Evolutionary conservation across 1,140 invertebrate genomes (phyloP), one percentile per base, ranked within the genome.

Genomic region (Heterodera schachtii): DNA sequence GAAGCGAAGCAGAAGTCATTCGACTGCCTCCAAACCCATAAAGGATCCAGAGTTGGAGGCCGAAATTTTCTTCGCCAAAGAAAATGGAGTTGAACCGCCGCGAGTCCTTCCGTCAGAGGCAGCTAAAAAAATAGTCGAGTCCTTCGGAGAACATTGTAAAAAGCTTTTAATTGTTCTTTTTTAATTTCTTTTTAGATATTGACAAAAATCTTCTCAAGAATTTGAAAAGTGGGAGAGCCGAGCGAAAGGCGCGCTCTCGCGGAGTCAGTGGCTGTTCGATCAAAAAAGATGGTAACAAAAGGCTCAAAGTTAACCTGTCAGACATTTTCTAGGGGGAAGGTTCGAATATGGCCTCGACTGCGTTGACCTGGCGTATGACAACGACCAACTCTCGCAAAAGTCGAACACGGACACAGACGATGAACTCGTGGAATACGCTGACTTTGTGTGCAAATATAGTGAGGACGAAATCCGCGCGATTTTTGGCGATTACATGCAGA

Each of bases 271-370:
- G 85, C 2, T 82, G 79, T 81, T 87, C 78, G n/a, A 73, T 69
- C 43, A 81, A 79, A 46, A 86, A 86, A 49, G 86, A 86, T 60
- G 85, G 85, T 84, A 44, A 31, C 31, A 31, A 31, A 31, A 31
- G 31, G 31, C 31, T 11, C 49, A 52, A 52, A 52, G 6, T 52
- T 11, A 46, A 9, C 11, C 41, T 80, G 44, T 13, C 57, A 79
- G n/a, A 81, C 44, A 2, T 2, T 3, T 85, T 84, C 60, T 83
- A 66, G 84, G 71, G 21, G 75, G 76, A 31, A 83, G 86, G 43
- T 87, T 85, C 57, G 86, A 87, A 21, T 86, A 87, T 60, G 86
- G 86, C 11, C 67, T 86, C 41, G 85, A 86, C 64, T 85, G 82
- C 70, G 83, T 84, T 52, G 84, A 86, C 70, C 74, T 87, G 60